A percentile compares a stretch with the other conserved stretches of the same genome.
These are phyloP conservation scores for Pandemis cinnamomeana DNA, from an alignment of 2,888 invertebrate genomes.

Conservation along the genomic window DNA sequence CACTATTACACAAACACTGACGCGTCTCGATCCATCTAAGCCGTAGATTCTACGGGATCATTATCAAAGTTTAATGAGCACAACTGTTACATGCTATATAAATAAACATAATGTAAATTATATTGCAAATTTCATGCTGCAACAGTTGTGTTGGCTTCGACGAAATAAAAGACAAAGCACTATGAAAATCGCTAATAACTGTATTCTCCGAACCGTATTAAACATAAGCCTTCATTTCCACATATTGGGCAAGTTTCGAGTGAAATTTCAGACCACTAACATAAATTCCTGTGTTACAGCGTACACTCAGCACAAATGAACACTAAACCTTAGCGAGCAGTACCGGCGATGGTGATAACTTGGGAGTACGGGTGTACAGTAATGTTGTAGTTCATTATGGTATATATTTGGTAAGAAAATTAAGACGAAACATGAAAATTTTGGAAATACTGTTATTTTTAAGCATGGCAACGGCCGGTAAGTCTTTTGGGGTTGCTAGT, in stretches of 20 bases:
- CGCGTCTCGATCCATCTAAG: no score
- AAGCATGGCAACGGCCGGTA: not conserved
- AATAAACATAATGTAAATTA: no score
- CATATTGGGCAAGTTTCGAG: slow-evolving; percentile 32
- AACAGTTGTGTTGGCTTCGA: no score
- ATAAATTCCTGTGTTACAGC: slow-evolving; percentile 26
- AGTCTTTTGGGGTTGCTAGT: no score
- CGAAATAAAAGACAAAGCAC: not conserved
- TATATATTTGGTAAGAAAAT: not conserved
- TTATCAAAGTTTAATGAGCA: no score
- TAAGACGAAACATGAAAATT: not conserved
- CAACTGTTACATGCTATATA: no score
- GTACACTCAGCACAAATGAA: slow-evolving; percentile 42
- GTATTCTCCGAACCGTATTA: not conserved
- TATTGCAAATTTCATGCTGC: no score
- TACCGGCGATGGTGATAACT: slow-evolving; percentile 8
- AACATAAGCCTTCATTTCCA: slow-evolving; percentile 9
- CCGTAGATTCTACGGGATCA: no score
- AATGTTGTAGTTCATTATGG: not conserved
- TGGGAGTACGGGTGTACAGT: slow-evolving; percentile 12
- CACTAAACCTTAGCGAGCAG: slow-evolving; percentile 31
- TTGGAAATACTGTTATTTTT: not conserved
- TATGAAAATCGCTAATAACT: not conserved
- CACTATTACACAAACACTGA: no score
- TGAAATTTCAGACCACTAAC: slow-evolving; percentile 22